These are phyloP conservation scores for Lepus timidus DNA, from an alignment of 2,113 vertebrate species.

Conservation along the genomic window DNA sequence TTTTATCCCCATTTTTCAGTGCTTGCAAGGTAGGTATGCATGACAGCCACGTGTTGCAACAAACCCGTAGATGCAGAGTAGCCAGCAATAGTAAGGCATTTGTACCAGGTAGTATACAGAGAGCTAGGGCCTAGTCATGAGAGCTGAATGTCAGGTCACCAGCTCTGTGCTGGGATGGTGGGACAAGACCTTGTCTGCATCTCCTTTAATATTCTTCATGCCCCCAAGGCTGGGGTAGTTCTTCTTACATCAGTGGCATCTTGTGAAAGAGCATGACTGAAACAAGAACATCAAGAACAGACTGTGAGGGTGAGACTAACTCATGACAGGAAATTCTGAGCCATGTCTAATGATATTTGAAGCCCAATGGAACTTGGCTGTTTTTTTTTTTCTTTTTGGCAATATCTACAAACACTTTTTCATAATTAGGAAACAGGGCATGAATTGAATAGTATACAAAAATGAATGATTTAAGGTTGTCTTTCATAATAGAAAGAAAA, in stretches of 20 bases:
- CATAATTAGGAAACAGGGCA: neutral
- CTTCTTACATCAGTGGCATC: neutral
- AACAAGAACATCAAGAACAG: neutral
- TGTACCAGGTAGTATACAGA: too few relatives aligned
- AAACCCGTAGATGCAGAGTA: neutral
- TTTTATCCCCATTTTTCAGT: neutral
- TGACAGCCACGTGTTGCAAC: neutral
- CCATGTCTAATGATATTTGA: neutral
- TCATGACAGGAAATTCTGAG: neutral
- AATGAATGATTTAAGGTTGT: constrained; percentile 28
- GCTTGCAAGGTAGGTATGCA: neutral
- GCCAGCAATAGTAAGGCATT: fast-evolving
- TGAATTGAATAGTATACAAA: constrained; percentile 42
- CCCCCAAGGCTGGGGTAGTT: neutral
- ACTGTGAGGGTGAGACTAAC: neutral
- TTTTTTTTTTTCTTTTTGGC: neutral
- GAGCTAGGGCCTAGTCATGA: neutral
- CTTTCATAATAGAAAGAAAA: constrained; percentile 27
- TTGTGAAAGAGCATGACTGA: neutral
- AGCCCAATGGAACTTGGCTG: neutral
- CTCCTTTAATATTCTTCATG: neutral
- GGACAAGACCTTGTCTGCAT: neutral
- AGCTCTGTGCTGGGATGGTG: neutral
- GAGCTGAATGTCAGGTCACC: neutral
- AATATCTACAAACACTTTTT: neutral